Base-by-base conservation (phyloP, 1,140 invertebrate species). In the Brachionus rubens region DNA sequence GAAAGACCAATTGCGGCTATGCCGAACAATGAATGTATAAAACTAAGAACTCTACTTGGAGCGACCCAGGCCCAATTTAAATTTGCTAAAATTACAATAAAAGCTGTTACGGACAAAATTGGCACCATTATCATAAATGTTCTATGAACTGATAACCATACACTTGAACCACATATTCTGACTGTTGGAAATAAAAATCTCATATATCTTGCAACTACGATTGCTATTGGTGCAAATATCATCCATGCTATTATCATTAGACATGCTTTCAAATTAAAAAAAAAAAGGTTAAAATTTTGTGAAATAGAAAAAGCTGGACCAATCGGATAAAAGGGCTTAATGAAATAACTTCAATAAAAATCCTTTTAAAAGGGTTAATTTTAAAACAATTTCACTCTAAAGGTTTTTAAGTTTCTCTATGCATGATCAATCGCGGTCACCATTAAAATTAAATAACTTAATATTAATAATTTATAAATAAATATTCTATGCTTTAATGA, bases 161-260 rank as follows among this genome's bases (percentile, higher is more conserved):
- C 28, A 19, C 30, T 54, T 28, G 46, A 12, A 5, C 46, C 46
- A 19, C 28, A 72, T 24, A 72, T 9, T 26, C 28, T 47, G 12
- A n/a, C 24, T 54, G 30, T 43, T 9, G 40, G 19, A 21, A 65
- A 41, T 26, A 65, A 65, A 65, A 43, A 65, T 43, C 40, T 65
- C 33, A 43, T 43, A n/a, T 65, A 65, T 26, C 68, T 72, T 33
- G 68, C 43, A 14, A 72, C 21, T 24, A 72, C 21, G 19, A 72
- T 36, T 40, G 46, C 43, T 28, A 50, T 72, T 24, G 68, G 36
- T 2, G 41, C 68, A 41, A 72, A 54, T 50, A 48, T 40, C 28
- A 72, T 54, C 68, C 68, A 72, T 50, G 68, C 68, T 33, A 72
- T 50, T 36, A 72, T 41, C 68, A 72, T 72, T 5, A 72, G 46